phyloP scores from a whole-genome alignment of 2,113 vertebrate species.

The Saguinus imperator region DNA sequence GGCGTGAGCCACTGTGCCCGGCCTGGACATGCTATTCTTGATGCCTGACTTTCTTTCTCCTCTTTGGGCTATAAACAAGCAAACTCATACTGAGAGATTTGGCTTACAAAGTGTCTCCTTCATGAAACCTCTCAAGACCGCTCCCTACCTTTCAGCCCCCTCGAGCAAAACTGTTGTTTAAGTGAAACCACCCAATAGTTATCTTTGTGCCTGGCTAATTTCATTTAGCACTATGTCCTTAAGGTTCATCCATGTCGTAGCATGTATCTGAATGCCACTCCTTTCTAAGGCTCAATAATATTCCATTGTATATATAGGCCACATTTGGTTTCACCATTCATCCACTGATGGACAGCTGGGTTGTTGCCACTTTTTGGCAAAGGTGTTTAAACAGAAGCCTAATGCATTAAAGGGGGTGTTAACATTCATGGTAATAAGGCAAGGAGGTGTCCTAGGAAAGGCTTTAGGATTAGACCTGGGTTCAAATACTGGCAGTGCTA shows the following conservation, averaged over 20 bases:
- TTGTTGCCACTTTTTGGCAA: too few species aligned
- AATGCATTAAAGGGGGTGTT: rapidly evolving
- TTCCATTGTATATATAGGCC: rapidly evolving
- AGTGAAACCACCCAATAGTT: not conserved
- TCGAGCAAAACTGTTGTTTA: too few species aligned
- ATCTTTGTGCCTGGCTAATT: not conserved
- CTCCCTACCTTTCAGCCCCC: too few species aligned
- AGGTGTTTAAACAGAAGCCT: not conserved
- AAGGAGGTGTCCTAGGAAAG: not conserved
- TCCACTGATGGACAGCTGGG: rapidly evolving
- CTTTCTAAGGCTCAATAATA: not conserved
- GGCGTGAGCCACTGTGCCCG: too few species aligned
- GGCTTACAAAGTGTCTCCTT: too few species aligned
- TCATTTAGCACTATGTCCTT: rapidly evolving
- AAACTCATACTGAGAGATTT: too few species aligned
- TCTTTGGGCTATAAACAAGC: too few species aligned
- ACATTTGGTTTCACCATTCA: too few species aligned
- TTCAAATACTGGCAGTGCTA: not conserved
- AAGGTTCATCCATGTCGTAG: rapidly evolving
- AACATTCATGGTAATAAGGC: rapidly evolving
- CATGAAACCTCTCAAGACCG: too few species aligned
- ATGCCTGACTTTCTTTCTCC: too few species aligned
- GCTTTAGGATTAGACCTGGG: too few species aligned
- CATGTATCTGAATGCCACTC: not conserved
- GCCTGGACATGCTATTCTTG: too few species aligned